phyloP scores from a whole-genome alignment of 2,113 vertebrate genomes.

The Podarcis cretensis region DNA sequence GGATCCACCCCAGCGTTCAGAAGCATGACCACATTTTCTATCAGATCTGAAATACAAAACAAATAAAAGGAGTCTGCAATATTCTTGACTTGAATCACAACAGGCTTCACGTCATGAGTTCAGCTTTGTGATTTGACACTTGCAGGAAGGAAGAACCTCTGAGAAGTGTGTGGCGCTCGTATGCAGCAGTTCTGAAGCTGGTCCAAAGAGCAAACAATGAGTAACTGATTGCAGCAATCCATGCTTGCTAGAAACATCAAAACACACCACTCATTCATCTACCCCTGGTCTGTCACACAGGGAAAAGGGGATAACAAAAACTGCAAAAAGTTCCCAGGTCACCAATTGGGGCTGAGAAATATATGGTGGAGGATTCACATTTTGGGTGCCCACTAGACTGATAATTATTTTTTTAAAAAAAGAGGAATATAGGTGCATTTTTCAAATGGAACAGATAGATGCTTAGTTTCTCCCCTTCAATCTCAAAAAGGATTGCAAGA shows the following conservation, averaged over 20 bases:
- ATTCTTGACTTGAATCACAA: not conserved
- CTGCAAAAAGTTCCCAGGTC: not conserved
- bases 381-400: not conserved
- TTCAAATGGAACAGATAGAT: not conserved
- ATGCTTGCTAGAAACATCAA: not conserved
- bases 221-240: not conserved
- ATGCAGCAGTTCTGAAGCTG: not conserved
- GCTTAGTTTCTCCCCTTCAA: not conserved
- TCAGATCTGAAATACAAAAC: constrained; percentile 70
- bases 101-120: not conserved
- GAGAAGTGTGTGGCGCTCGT: not conserved
- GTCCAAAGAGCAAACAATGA: not conserved
- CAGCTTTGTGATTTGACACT: not conserved
- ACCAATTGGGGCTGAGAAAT: not conserved
- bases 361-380: not conserved
- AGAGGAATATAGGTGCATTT: not conserved
- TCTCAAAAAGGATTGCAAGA: not conserved
- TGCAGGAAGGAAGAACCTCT: not conserved
- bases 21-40: constrained; percentile 81
- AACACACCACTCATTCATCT: not conserved
- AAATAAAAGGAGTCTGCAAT: not conserved
- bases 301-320: not conserved
- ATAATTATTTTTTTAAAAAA: not conserved
- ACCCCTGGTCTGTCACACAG: not conserved
- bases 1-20: constrained; percentile 77